Evolutionary conservation across 2,113 vertebrate species (phyloP).

Genomic region (Megaceryle torquata): DNA sequence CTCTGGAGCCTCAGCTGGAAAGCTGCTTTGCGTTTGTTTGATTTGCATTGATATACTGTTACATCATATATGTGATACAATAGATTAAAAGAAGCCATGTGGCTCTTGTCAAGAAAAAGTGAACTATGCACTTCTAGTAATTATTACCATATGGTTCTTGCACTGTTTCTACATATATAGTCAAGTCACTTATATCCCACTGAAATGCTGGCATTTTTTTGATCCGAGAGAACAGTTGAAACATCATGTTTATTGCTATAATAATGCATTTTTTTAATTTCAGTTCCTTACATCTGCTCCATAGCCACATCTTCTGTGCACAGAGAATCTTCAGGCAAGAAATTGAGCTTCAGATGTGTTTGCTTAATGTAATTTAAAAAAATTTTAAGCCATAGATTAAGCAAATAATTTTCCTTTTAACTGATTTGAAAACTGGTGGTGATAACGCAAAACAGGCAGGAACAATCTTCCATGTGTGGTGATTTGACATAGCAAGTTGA

Average conservation of each 20-base stretch:
- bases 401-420: not conserved
- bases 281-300: not conserved
- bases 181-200: not conserved
- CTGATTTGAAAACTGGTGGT: not conserved
- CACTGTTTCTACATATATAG: not conserved
- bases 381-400: not conserved
- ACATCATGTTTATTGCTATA: not conserved
- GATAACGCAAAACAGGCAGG: not conserved
- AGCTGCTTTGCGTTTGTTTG: constrained; percentile 27
- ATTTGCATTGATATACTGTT: constrained; percentile 59
- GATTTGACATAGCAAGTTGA: not conserved
- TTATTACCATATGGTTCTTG: constrained; percentile 52
- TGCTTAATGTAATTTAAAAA: not conserved
- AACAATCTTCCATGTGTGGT: not conserved
- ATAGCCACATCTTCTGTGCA: not conserved
- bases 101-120: constrained; percentile 68
- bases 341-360: not conserved
- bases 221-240: not conserved
- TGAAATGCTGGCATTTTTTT: not conserved
- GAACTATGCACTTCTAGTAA: constrained; percentile 67
- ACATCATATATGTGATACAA: constrained; percentile 69
- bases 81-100: constrained; percentile 69
- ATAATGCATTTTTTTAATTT: not conserved
- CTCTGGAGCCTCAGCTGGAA: constrained; percentile 46
- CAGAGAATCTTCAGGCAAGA: not conserved